These are phyloP conservation scores for Acanthacorydalis orientalis DNA, from an alignment of 2,888 invertebrate species.

Conservation along the genomic window DNA sequence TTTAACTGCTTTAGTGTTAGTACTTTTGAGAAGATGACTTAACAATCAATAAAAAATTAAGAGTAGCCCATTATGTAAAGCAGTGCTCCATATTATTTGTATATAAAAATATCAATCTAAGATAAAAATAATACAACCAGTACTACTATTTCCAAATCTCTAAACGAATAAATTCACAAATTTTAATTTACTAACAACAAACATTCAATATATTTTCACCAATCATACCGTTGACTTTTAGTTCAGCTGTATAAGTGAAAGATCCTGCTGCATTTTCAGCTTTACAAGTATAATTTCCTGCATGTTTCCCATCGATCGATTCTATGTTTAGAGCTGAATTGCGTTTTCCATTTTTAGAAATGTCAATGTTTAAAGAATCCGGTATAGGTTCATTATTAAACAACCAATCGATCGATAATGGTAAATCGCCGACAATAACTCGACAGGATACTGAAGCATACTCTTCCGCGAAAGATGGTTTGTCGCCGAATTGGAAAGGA, in stretches of 20 bases:
- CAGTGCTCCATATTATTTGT: too few relatives aligned
- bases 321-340: slow-evolving; percentile 52
- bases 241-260: slow-evolving; percentile 37
- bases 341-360: slow-evolving; percentile 32
- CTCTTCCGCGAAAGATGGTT: slow-evolving; percentile 40
- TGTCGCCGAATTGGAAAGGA: slow-evolving; percentile 50
- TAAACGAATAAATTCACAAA: too few relatives aligned
- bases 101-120: too few relatives aligned
- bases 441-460: slow-evolving; percentile 23
- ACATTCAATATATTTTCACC: too few relatives aligned
- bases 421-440: slow-evolving; percentile 30
- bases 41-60: too few relatives aligned
- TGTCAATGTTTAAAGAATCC: slow-evolving; percentile 12
- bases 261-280: slow-evolving; percentile 44
- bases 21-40: too few relatives aligned
- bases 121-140: too few relatives aligned
- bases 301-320: slow-evolving; percentile 46
- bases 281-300: slow-evolving; percentile 55
- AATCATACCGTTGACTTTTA: slow-evolving; percentile 42
- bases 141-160: too few relatives aligned
- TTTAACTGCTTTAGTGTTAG: too few relatives aligned
- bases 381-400: slow-evolving; percentile 31
- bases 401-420: slow-evolving; percentile 32
- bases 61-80: too few relatives aligned
- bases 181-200: too few relatives aligned